phyloP scores from a whole-genome alignment of 2,113 vertebrate genomes.

The Atractosteus spatula region DNA sequence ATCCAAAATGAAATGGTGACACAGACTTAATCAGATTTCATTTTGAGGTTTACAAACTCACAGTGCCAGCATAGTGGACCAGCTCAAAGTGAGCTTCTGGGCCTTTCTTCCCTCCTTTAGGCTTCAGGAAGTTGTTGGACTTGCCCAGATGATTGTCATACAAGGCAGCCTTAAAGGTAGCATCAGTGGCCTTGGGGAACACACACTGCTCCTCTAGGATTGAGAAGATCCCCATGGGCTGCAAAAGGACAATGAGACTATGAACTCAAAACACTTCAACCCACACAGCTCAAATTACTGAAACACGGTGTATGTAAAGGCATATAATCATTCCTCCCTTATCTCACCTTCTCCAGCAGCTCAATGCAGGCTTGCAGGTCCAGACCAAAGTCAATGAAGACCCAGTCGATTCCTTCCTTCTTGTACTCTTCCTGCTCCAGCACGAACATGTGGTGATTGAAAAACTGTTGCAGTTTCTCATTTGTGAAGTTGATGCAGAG shows the following conservation, averaged over 20 bases:
- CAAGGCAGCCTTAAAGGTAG: slow-evolving; percentile 54
- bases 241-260: slow-evolving; percentile 5
- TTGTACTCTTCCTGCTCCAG: slow-evolving; percentile 60
- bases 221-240: slow-evolving; percentile 58
- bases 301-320: too few relatives aligned
- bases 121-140: slow-evolving; percentile 68
- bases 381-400: slow-evolving; percentile 70
- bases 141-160: slow-evolving; percentile 59
- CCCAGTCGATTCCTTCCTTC: slow-evolving; percentile 66
- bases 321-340: too few relatives aligned
- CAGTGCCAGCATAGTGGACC: slow-evolving; percentile 66
- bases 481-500: slow-evolving; percentile 60
- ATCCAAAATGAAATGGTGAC: too few relatives aligned
- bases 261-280: not conserved
- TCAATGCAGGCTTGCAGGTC: slow-evolving; percentile 73
- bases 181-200: slow-evolving; percentile 54
- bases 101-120: slow-evolving; percentile 56
- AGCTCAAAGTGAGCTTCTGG: slow-evolving; percentile 66
- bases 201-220: slow-evolving; percentile 57
- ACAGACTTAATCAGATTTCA: too few relatives aligned
- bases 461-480: slow-evolving; percentile 57
- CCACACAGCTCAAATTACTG: too few relatives aligned
- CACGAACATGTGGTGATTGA: slow-evolving; percentile 64
- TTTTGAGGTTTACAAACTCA: slow-evolving; percentile 34
- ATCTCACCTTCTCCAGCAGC: slow-evolving; percentile 64